These are phyloP conservation scores for Hymenochirus boettgeri DNA, from an alignment of 2,113 vertebrate species.

Conservation along the genomic window DNA sequence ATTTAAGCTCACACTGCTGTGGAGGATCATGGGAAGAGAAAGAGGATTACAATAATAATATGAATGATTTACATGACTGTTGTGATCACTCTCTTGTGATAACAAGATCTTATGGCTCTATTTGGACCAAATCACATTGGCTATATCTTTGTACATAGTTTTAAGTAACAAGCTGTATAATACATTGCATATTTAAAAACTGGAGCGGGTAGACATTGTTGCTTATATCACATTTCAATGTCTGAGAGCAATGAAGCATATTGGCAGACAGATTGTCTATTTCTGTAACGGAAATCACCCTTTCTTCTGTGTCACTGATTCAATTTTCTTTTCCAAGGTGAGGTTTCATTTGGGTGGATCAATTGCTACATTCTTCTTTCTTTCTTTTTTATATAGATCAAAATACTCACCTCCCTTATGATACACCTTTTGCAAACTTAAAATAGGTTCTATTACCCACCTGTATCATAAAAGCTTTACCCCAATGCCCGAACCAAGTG, in stretches of 20 bases:
- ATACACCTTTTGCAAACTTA: constrained; percentile 38
- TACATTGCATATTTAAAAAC: no score
- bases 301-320: constrained; percentile 32
- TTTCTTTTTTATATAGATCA: background rate
- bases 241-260: constrained; percentile 43
- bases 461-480: constrained; percentile 34
- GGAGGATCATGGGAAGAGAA: no score
- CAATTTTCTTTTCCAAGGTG: constrained; percentile 22
- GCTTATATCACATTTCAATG: background rate
- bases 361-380: constrained; percentile 15
- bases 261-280: constrained; percentile 17
- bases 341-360: constrained; percentile 28
- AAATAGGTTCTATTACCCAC: constrained; percentile 34
- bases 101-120: no score
- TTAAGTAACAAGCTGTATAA: no score
- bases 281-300: constrained; percentile 40
- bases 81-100: no score
- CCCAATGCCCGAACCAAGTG: constrained; percentile 23
- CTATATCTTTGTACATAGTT: no score
- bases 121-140: no score
- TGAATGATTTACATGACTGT: no score
- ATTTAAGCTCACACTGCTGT: no score
- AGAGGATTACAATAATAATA: no score
- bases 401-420: background rate
- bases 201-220: constrained; percentile 13